These are phyloP conservation scores for Limonius californicus DNA, from an alignment of 1,140 invertebrate genomes.

Conservation along the genomic window DNA sequence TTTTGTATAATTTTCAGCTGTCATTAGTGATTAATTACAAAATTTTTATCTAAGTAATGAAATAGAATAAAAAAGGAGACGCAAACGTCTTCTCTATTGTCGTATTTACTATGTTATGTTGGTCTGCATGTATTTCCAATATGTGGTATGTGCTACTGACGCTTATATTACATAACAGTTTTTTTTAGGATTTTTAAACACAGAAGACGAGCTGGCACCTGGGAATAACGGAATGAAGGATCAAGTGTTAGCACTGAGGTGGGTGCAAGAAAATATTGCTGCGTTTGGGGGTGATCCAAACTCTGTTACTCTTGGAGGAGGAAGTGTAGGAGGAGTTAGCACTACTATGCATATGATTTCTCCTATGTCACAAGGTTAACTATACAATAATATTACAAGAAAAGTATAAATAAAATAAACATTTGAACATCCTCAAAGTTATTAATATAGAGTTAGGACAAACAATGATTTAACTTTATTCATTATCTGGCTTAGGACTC, in stretches of 20 bases:
- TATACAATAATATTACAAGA: background rate
- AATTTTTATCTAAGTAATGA: no score
- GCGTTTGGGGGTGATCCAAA: constrained; percentile 64
- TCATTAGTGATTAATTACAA: no score
- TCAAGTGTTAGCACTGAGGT: constrained; percentile 57
- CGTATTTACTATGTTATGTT: no score
- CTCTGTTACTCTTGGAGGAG: constrained; percentile 57
- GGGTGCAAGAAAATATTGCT: constrained; percentile 60
- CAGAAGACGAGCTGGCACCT: constrained; percentile 51
- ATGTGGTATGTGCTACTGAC: no score
- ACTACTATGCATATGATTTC: constrained; percentile 57
- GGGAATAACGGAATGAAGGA: constrained; percentile 65
- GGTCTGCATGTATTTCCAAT: background rate
- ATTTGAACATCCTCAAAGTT: no score
- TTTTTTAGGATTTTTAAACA: constrained; percentile 54
- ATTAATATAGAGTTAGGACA: no score
- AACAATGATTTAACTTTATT: no score
- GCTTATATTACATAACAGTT: background rate
- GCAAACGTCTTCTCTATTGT: no score
- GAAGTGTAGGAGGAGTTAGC: constrained; percentile 59
- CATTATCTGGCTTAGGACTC: constrained; percentile 47
- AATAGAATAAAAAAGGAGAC: no score
- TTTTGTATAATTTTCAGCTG: no score
- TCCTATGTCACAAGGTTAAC: constrained; percentile 47
- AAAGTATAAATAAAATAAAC: no score